A percentile compares a stretch with the other conserved stretches of the same genome.
phyloP scores from a whole-genome alignment of 30 jellyfish, hydroid and myxozoan genomes.

The Turritopsis dohrnii region DNA sequence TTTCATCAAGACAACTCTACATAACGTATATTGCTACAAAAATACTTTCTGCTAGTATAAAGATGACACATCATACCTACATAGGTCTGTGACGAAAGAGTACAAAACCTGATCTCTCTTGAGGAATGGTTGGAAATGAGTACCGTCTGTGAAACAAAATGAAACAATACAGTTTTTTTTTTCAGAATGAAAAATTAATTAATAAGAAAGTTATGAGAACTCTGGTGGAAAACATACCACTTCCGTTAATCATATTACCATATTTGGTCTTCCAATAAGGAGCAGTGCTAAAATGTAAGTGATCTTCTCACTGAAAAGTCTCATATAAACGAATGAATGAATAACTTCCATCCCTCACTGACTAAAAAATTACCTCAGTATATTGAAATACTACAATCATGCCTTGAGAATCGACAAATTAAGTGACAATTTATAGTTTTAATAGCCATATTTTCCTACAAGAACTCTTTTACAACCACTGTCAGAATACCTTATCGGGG shows the following conservation, averaged over 20 bases:
- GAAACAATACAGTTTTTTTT: not conserved
- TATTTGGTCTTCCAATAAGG: slow-evolving; percentile 69
- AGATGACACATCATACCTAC: slow-evolving; percentile 39
- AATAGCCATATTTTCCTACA: too few relatives aligned
- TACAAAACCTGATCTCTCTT: slow-evolving; percentile 54
- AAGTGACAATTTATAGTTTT: too few relatives aligned
- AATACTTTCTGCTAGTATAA: not conserved
- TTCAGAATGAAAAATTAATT: not conserved
- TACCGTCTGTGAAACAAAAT: slow-evolving; percentile 56
- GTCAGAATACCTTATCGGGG: too few relatives aligned
- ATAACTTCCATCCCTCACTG: too few relatives aligned
- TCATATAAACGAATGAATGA: too few relatives aligned
- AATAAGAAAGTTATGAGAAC: not conserved
- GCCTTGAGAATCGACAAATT: too few relatives aligned
- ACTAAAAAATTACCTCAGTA: too few relatives aligned
- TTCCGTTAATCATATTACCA: slow-evolving; percentile 91
- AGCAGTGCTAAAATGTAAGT: slow-evolving; percentile 7
- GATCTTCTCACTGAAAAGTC: not conserved
- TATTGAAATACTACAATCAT: too few relatives aligned
- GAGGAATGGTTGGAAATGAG: slow-evolving; percentile 74
- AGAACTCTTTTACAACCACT: too few relatives aligned
- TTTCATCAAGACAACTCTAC: not conserved
- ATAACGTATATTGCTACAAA: not conserved
- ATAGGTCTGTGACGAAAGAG: slow-evolving; percentile 65
- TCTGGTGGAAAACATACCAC: slow-evolving; percentile 41